These are phyloP conservation scores for Brachypodius melanocephalos DNA, from an alignment of 2,113 vertebrate species.

Conservation along the genomic window DNA sequence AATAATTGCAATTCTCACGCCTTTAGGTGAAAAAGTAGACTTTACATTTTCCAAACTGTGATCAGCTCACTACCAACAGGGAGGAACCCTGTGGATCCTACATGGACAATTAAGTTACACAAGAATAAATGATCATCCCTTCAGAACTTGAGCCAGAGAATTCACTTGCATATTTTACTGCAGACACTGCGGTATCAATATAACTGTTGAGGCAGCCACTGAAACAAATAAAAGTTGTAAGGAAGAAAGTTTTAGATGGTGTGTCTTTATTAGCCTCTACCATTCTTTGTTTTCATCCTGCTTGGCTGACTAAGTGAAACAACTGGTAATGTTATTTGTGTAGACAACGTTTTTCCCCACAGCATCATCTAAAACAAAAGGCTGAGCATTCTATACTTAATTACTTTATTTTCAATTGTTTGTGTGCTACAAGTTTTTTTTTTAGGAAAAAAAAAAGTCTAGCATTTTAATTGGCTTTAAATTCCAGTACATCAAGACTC, in stretches of 20 bases:
- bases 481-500: neutral
- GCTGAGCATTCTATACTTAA: neutral
- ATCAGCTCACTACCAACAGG: neutral
- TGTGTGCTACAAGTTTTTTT: neutral
- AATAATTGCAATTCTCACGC: neutral
- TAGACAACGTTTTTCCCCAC: neutral
- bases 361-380: neutral
- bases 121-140: neutral
- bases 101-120: constrained; percentile 1
- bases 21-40: neutral
- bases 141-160: neutral
- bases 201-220: neutral
- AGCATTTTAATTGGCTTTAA: neutral
- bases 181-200: neutral
- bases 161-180: neutral
- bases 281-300: neutral
- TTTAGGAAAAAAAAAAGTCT: neutral
- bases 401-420: neutral
- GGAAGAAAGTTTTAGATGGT: neutral
- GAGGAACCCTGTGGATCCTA: constrained; percentile 12
- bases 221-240: neutral
- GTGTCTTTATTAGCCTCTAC: neutral
- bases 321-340: neutral
- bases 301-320: neutral
- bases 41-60: neutral